Evolutionary conservation across 2,888 invertebrate species (phyloP), one percentile per base, ranked within the genome.

Genomic region (Pyrrhosoma nymphula): DNA sequence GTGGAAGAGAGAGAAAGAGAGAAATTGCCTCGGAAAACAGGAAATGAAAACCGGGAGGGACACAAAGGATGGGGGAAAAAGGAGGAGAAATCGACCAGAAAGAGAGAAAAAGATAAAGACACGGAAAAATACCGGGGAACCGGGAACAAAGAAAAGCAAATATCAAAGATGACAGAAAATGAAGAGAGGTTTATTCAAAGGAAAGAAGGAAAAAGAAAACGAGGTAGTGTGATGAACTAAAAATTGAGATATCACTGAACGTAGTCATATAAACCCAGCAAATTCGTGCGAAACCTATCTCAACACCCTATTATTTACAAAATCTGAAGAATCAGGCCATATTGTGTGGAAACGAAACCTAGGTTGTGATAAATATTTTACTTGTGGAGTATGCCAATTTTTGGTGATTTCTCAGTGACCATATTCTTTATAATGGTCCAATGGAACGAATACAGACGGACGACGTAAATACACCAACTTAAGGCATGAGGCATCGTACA

Each of bases 1-100:
- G 26, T 47, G 56, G n/a, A 56, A 55, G 89, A 89, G 89, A 47
- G 26, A 16, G 89, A 89, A 91, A 26, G 47, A n/a, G 63, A 93
- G 93, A 60, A 93, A 93, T 69, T 26, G 75, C n/a, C 69, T 56
- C 47, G n/a, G 56, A 26, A 91, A 60, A 60, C 90, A 35, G 90
- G 90, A 91, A 91, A 60, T 91, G 60, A 60, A 91, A 91, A 91
- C 30, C 35, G 60, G 60, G 60, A 91, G 20, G 60, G 35, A 35
- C 35, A 91, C 56, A 91, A 91, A 60, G 60, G 20, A 60, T 20
- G 60, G 60, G 30, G 55, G n/a, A 30, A 90, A 56, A 55, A 60
- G 16, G 60, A 35, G 60, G 60, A 91, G 20, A 60, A 82, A 39
- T 89, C 89, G 89, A 89, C 55, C 47, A 89, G 55, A 89, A 56